phyloP scores from a whole-genome alignment of 2,113 vertebrate genomes.

The Eudyptes chrysolophus region DNA sequence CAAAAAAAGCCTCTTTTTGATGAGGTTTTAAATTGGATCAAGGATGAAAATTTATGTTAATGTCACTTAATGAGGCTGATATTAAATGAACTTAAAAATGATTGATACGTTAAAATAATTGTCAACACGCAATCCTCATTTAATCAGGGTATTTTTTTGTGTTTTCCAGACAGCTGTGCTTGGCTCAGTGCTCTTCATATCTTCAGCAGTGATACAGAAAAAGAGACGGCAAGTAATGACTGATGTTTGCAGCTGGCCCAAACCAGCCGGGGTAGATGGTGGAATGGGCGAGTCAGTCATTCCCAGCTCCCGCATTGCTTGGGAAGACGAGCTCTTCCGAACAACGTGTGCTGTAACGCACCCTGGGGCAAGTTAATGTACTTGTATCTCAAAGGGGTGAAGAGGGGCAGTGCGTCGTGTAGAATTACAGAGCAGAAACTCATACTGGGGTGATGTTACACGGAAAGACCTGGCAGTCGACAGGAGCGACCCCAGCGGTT shows the following conservation, averaged over 20 bases:
- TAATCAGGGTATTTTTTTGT: neutral
- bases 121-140: neutral
- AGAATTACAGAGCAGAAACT: neutral
- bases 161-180: neutral
- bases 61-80: neutral
- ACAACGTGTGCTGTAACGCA: fast-evolving
- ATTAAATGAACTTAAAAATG: neutral
- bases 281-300: neutral
- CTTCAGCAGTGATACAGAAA: neutral
- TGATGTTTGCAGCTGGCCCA: neutral
- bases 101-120: neutral
- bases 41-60: neutral
- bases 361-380: too few species aligned
- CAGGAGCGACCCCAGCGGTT: neutral
- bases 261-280: neutral
- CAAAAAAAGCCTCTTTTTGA: neutral
- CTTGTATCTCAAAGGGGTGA: neutral
- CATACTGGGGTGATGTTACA: fast-evolving
- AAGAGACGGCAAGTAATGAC: too few species aligned
- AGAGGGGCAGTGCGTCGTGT: neutral
- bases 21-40: neutral
- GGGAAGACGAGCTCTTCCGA: neutral
- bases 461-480: neutral
- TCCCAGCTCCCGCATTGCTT: neutral
- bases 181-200: neutral